Percentiles rank a stretch among this genome's conserved stretches.
phyloP scores from a whole-genome alignment of 2,797 vertebrate species.

The Artibeus jamaicensis region DNA sequence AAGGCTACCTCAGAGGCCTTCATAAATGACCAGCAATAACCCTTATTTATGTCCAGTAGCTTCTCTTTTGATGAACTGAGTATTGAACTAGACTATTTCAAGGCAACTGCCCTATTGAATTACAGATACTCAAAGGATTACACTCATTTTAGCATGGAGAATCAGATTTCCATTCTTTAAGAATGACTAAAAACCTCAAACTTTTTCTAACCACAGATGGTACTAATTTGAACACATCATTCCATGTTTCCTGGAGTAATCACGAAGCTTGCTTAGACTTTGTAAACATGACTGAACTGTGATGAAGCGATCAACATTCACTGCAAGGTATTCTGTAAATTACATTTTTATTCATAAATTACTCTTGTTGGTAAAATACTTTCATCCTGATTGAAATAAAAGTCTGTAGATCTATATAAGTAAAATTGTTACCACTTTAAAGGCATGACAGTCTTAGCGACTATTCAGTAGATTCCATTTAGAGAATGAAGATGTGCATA shows the following conservation, averaged over 20 bases:
- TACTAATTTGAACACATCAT: slow-evolving; percentile 85
- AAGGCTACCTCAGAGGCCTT: slow-evolving; percentile 11
- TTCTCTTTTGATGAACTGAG: slow-evolving; percentile 76
- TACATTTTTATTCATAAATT: slow-evolving; percentile 71
- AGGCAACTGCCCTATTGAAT: slow-evolving; percentile 83
- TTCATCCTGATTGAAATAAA: slow-evolving; percentile 45
- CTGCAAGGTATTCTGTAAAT: slow-evolving; percentile 74
- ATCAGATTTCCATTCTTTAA: slow-evolving; percentile 86
- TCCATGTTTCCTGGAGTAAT: slow-evolving; percentile 83
- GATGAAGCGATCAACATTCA: slow-evolving; percentile 82
- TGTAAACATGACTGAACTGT: slow-evolving; percentile 83
- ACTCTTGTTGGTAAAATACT: slow-evolving; percentile 62
- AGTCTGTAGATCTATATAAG: not conserved
- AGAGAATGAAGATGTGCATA: not conserved
- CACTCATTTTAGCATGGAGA: slow-evolving; percentile 84
- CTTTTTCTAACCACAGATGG: slow-evolving; percentile 83
- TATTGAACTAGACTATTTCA: slow-evolving; percentile 78
- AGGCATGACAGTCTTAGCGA: not conserved
- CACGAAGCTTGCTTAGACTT: slow-evolving; percentile 83
- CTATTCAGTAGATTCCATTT: not conserved
- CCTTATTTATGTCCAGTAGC: slow-evolving; percentile 70
- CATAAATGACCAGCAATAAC: slow-evolving; percentile 74
- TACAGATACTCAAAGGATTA: slow-evolving; percentile 87
- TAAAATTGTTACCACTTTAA: slow-evolving; percentile 30
- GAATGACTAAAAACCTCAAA: slow-evolving; percentile 84